Evolutionary conservation across 2,113 vertebrate species (phyloP).

Genomic region (Fukomys damarensis): DNA sequence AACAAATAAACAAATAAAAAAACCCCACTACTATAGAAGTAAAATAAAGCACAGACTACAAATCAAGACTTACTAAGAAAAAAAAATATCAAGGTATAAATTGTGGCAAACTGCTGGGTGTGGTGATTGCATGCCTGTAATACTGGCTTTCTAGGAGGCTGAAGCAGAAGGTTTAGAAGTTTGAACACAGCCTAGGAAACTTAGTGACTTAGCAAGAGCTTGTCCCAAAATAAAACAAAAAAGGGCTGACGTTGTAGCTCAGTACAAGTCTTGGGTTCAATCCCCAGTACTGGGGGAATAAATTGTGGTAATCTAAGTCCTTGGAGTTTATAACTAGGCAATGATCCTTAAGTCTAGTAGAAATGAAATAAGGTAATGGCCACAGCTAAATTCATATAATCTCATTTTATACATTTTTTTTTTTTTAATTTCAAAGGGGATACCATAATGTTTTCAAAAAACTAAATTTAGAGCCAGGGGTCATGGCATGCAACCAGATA

Average conservation of each 20-base stretch:
- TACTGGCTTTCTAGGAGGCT: not conserved
- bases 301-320: not conserved
- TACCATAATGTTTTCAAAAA: conserved; percentile 23
- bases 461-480: not conserved
- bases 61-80: not conserved
- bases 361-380: not conserved
- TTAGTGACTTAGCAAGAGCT: not conserved
- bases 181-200: not conserved
- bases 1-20: too few relatives aligned
- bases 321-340: not conserved
- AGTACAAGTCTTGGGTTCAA: not conserved
- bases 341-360: not conserved
- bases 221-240: not conserved
- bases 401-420: conserved; percentile 7
- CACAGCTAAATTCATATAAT: not conserved
- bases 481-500: not conserved
- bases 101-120: not conserved
- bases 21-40: not conserved
- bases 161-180: not conserved
- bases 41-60: conserved; percentile 15
- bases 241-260: not conserved
- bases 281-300: not conserved
- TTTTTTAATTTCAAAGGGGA: not conserved
- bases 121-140: not conserved
- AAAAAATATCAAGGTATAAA: not conserved